Evolutionary conservation across 2,888 invertebrate genomes (phyloP), one percentile per base, ranked within the genome.

Genomic region (Nymphalis c-album): DNA sequence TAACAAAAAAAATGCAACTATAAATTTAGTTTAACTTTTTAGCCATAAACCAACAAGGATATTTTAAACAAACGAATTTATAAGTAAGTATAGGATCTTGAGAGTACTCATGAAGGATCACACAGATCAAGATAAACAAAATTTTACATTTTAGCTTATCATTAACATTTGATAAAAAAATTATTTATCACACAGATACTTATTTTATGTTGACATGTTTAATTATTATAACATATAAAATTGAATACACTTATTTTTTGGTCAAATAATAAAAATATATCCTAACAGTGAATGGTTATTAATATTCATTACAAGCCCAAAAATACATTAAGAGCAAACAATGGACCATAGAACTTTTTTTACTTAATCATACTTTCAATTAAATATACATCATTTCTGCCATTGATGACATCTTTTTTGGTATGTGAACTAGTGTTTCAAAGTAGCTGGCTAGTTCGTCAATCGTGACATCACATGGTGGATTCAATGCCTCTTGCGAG

Each of bases 301-400:
- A 18, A 57, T 35, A 57, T 40, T 40, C n/a, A 57, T 57, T 57
- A 35, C 35, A 40, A 57, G 35, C 40, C 20, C n/a, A 57, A 69
- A 64, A 63, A 53, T 26, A 58, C 40, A 51, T 63, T 55, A 66
- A 22, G 63, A 69, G 47, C 63, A 65, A 60, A 60, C 26, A 62
- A 69, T 69, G 64, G 69, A 69, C 71, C 64, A 67, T 64, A 59
- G 61, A 60, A 64, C 31, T 58, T 40, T 64, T 63, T 53, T 60
- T 17, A 47, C 40, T 66, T 60, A 51, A 61, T 61, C 45, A 46
- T 66, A 48, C 35, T 40, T 55, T 58, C 53, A 35, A 57, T 94
- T 94, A 97, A 90, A 97, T 98, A 85, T 98, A 98, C 98, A 98
- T 98, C 98, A 98, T 98, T 93, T 98, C 98, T 69, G 98, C 98